phyloP scores from a whole-genome alignment of 64 coral and sea anemone species.

The Anthopleura sola region DNA sequence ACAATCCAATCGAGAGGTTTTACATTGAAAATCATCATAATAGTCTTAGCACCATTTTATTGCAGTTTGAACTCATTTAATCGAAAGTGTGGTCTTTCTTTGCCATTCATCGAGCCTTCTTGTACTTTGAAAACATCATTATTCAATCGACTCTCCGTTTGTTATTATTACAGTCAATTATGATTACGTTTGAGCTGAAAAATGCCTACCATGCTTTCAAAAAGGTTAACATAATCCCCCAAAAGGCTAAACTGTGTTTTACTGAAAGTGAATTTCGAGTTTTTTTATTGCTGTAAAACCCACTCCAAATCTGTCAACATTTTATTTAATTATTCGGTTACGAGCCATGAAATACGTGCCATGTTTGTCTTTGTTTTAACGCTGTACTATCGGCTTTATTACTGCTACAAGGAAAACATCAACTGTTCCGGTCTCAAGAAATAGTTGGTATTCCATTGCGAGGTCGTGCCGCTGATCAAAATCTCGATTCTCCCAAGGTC shows the following conservation, averaged over 20 bases:
- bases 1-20: background rate
- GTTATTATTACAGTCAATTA: slow-evolving; percentile 10
- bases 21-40: background rate
- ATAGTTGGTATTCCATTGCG: slow-evolving; percentile 13
- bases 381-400: slow-evolving; percentile 6
- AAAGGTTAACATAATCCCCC: background rate
- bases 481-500: slow-evolving; percentile 68
- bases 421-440: slow-evolving; percentile 20
- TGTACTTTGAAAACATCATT: background rate
- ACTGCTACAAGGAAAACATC: background rate
- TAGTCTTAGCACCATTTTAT: background rate
- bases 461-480: slow-evolving; percentile 57
- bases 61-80: background rate
- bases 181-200: slow-evolving; percentile 12
- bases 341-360: background rate
- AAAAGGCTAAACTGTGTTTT: background rate
- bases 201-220: background rate
- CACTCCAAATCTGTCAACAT: background rate
- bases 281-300: background rate
- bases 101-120: background rate
- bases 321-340: background rate
- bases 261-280: background rate
- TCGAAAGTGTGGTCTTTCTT: background rate
- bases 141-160: background rate
- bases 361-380: background rate